Evolutionary conservation across 2,797 vertebrate species (phyloP).

Genomic region (Cuniculus paca): DNA sequence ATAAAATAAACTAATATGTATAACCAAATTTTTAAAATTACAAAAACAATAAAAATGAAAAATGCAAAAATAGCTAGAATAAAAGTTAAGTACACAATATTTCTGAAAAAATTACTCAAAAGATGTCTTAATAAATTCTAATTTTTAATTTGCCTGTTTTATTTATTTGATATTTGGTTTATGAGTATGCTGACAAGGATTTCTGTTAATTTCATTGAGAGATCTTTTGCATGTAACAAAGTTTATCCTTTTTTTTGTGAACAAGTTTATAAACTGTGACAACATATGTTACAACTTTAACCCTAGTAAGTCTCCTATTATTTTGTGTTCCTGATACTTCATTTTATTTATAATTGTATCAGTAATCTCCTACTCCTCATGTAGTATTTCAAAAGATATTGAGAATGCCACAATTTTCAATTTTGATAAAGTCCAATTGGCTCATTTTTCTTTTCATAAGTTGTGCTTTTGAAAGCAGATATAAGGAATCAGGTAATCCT

Average conservation of each 20-base stretch:
- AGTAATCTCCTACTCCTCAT: not conserved
- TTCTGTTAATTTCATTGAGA: not conserved
- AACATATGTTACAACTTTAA: not conserved
- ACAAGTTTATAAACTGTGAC: not conserved
- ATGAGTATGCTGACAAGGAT: not conserved
- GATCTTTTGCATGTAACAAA: not conserved
- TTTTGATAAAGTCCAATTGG: not conserved
- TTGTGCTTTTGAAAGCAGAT: not conserved
- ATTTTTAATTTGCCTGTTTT: not conserved
- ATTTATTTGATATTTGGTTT: not conserved
- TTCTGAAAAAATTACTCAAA: not conserved
- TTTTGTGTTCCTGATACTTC: not conserved
- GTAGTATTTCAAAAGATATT: not conserved
- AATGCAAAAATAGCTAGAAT: not conserved
- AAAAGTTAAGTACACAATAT: not conserved
- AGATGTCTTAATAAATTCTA: not conserved
- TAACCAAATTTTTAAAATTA: not conserved
- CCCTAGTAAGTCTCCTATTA: not conserved
- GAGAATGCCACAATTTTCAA: not conserved
- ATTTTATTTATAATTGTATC: not conserved
- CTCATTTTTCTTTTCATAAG: not conserved
- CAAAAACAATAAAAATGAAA: not conserved
- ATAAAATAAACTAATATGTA: not conserved
- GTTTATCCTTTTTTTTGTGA: not conserved
- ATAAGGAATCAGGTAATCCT: not conserved